These are phyloP conservation scores for Polydrusus pterygomalis DNA, from an alignment of 2,888 invertebrate species.

Conservation along the genomic window DNA sequence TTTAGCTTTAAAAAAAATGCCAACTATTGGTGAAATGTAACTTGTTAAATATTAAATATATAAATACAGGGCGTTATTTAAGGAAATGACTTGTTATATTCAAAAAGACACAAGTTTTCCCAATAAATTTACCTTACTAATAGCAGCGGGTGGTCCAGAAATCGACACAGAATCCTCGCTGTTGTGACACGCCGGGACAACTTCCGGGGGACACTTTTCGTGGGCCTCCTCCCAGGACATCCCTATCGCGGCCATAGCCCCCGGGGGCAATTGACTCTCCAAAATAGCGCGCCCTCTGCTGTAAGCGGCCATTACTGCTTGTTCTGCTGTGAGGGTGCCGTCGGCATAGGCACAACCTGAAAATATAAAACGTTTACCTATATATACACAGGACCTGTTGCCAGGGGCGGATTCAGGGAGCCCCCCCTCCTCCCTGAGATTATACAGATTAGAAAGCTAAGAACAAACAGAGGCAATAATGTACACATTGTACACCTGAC, in stretches of 20 bases:
- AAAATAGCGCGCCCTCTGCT: slow-evolving; percentile 91
- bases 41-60: too few relatives aligned
- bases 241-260: slow-evolving; percentile 95
- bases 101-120: too few relatives aligned
- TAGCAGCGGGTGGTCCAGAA: slow-evolving; percentile 87
- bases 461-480: too few relatives aligned
- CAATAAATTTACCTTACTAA: slow-evolving; percentile 71
- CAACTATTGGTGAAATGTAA: too few relatives aligned
- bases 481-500: too few relatives aligned
- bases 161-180: slow-evolving; percentile 94
- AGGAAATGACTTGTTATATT: too few relatives aligned
- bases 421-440: too few relatives aligned
- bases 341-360: slow-evolving; percentile 96
- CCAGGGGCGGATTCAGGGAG: too few relatives aligned
- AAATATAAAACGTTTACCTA: neutral
- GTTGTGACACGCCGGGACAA: slow-evolving; percentile 96
- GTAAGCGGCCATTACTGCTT: slow-evolving; percentile 95
- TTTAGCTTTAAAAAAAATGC: too few relatives aligned
- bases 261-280: slow-evolving; percentile 82
- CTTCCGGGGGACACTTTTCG: slow-evolving; percentile 83
- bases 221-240: slow-evolving; percentile 90
- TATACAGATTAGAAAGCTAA: too few relatives aligned
- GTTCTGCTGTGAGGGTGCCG: slow-evolving; percentile 94
- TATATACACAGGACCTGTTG: too few relatives aligned
- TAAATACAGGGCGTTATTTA: too few relatives aligned